A percentile compares a stretch with the other conserved stretches of the same genome.
phyloP scores from a whole-genome alignment of 2,888 invertebrate species.

The Girardia tigrina region DNA sequence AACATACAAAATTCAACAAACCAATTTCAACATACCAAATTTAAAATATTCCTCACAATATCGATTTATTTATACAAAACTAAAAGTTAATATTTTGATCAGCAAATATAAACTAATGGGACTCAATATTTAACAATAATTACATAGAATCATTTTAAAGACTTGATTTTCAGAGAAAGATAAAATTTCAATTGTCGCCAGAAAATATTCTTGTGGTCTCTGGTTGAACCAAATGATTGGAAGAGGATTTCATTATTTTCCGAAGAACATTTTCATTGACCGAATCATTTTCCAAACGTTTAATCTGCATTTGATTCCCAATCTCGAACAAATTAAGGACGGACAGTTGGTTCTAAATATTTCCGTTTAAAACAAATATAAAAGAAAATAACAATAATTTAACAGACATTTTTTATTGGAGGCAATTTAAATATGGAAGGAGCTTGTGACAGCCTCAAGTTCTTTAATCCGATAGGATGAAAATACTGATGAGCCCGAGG shows the following conservation, averaged over 20 bases:
- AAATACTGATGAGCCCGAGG: conserved; percentile 49
- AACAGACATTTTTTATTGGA: conserved; percentile 47
- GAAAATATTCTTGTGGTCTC: background rate
- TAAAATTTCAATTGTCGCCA: background rate
- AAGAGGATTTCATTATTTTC: background rate
- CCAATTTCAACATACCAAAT: too few relatives aligned
- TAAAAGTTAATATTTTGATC: too few relatives aligned
- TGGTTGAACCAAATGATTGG: background rate
- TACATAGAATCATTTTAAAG: too few relatives aligned
- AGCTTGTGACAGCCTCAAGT: conserved; percentile 46
- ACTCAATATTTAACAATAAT: too few relatives aligned
- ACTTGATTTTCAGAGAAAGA: too few relatives aligned
- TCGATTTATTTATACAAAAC: too few relatives aligned
- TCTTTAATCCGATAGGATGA: conserved; percentile 45
- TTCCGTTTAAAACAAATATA: background rate
- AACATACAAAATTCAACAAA: too few relatives aligned
- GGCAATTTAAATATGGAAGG: conserved; percentile 49
- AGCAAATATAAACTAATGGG: too few relatives aligned
- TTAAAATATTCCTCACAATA: too few relatives aligned
- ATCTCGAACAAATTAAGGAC: conserved; percentile 24
- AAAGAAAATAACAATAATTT: background rate
- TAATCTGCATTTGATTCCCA: background rate
- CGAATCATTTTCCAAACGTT: background rate
- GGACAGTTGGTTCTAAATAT: background rate
- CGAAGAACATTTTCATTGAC: background rate